Base-by-base conservation (phyloP, 1,140 invertebrate genomes). In the Drosophila nigrodunni region DNA sequence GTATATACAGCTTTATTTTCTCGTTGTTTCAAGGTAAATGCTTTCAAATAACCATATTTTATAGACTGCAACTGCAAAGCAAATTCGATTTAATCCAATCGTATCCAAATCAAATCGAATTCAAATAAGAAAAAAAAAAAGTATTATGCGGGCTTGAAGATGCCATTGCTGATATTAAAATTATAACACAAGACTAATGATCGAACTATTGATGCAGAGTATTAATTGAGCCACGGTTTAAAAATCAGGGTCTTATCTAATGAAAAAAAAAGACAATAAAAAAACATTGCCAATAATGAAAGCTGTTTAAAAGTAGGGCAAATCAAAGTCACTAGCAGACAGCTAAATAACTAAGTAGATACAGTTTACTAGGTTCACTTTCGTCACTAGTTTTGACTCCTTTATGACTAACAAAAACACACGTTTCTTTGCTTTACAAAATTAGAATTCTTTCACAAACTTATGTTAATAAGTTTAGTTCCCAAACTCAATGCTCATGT, bases 21-120 rank as follows among this genome's bases (percentile, higher is more conserved):
- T 2, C 43, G 67, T 71, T 55, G 62, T 39, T 41, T 86, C 83
- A 86, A 86, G 83, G 83, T 79, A 71, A 88, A 74, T 57, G 71
- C 69, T 86, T 86, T 82, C 80, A 87, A 82, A 71, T 74, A 66
- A 82, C 37, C 52, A 55, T 49, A 65, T 68, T 68, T 68, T 13
- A 50, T 34, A 30, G 21, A 35, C 54, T 55, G 41, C 37, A 62
- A 62, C 59, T 81, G 82, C 74, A 61, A 41, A 10, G 21, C 55
- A 43, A 50, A 61, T 62, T 25, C 50, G 35, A 65, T 57, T 15
- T 8, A 57, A 57, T 21, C 15, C 46, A 73, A 68, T 55, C 34
- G 47, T 54, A 65, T 55, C 41, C 55, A 44, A 65, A 65, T 55
- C 41, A 57, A 44, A 64, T 71, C 15, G 35, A 55, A 55, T 57